Percentiles rank a stretch among this genome's conserved stretches.
These are phyloP conservation scores for Ptychochromis oligacanthus DNA, from an alignment of 2,113 vertebrate genomes.

Conservation along the genomic window DNA sequence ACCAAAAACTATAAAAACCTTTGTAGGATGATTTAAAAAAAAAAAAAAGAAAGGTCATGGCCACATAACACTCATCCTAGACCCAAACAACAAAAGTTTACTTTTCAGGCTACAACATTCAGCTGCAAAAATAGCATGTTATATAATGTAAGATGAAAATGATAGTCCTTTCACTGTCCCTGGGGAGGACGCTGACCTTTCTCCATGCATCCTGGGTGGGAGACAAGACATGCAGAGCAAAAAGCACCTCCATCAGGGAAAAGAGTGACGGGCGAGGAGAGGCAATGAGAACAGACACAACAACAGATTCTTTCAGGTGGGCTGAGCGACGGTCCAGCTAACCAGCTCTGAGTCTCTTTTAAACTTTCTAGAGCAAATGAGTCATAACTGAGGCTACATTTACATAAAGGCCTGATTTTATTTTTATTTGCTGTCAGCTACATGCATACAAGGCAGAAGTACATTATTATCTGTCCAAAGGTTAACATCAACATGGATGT, in stretches of 20 bases:
- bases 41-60: background rate
- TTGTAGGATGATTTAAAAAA: background rate
- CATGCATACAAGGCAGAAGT: background rate
- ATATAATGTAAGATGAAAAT: slow-evolving; percentile 50
- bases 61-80: background rate
- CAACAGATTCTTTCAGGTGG: background rate
- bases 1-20: no score
- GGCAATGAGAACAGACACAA: background rate
- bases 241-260: slow-evolving; percentile 47
- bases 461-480: background rate
- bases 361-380: background rate
- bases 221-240: slow-evolving; percentile 42
- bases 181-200: slow-evolving; percentile 59
- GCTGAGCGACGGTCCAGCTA: background rate
- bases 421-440: background rate
- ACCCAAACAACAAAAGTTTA: slow-evolving; percentile 1
- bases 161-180: slow-evolving; percentile 22
- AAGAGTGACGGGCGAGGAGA: background rate
- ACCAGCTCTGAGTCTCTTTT: background rate
- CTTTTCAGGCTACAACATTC: slow-evolving; percentile 4
- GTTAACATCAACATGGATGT: background rate
- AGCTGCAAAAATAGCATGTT: slow-evolving; percentile 54
- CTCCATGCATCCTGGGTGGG: slow-evolving; percentile 29
- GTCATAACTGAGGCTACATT: background rate
- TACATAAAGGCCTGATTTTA: background rate